Base-by-base conservation (phyloP, 92 coral and sea anemone species). In the Zoanthus sociatus region DNA sequence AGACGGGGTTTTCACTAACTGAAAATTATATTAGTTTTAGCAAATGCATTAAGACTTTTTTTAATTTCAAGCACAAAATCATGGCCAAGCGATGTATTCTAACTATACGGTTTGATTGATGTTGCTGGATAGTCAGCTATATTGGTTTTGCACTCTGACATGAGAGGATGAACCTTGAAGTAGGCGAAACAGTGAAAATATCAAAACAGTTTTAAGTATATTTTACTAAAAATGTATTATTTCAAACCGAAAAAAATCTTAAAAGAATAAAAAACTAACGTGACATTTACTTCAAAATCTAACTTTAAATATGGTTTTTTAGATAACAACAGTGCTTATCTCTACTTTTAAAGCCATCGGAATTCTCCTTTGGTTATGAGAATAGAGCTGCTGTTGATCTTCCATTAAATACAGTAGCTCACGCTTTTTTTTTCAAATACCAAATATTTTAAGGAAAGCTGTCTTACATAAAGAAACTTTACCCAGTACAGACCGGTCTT, bases 351-450 rank as follows among this genome's bases (percentile, higher is more conserved):
- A 26, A 26, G 26, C 26, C 26, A 0, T 26, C 26, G 26, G 26
- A 26, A 26, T 26, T 78, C 70, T 53, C 13, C 64, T 55, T 58
- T 78, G 83, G 71, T 55, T 78, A 4, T 70, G 18, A 21, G 83
- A 78, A 54, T 30, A 78, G 12, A 26, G 20, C 70, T 58, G 21
- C 18, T 78, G 74, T 51, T 78, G 85, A 68, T 87, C 90, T 47
- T 78, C 85, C 14, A 87, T 47, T n/a, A 87, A 72, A 4, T 26
- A 26, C 26, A 26, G 0, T 47, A 53, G 60, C 17, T 26, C 18
- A 78, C 66, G 18, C 79, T 60, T 50, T 69, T 87, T 42, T 87
- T 78, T 45, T 79, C 90, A 26, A 33, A 87, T 61, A n/a, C 90
- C 90, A 31, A 86, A 26, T 26, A 26, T 26, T 26, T 26, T 26